These are phyloP conservation scores for Meta bourneti DNA, from an alignment of 2,888 invertebrate species.

Conservation along the genomic window DNA sequence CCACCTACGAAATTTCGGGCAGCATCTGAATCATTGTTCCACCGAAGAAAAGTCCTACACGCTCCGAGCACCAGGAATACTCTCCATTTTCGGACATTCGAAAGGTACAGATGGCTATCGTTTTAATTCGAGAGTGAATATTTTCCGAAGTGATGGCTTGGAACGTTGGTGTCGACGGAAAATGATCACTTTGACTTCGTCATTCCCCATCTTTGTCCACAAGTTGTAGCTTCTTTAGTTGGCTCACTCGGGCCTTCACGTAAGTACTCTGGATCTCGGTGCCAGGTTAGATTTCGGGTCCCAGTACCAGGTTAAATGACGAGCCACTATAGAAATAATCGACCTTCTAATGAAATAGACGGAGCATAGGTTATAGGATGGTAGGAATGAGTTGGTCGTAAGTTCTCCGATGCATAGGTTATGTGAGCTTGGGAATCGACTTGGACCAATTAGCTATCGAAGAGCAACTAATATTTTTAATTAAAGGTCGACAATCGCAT, in stretches of 20 bases:
- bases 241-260: background rate
- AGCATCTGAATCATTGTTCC: background rate
- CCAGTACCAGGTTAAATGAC: background rate
- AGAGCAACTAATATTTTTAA: no score
- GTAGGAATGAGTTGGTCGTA: no score
- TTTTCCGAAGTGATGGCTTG: constrained; percentile 44
- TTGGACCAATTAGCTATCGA: no score
- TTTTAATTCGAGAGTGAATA: constrained; percentile 39
- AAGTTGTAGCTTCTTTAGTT: background rate
- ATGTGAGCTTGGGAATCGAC: no score
- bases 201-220: constrained; percentile 17
- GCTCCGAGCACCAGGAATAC: constrained; percentile 10
- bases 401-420: no score
- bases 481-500: no score
- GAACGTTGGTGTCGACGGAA: constrained; percentile 2
- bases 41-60: constrained; percentile 21
- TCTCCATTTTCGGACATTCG: constrained; percentile 20
- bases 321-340: background rate
- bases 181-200: background rate
- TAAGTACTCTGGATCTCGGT: no score
- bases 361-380: no score
- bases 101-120: constrained; percentile 49
- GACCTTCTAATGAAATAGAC: background rate
- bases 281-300: no score
- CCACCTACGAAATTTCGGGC: constrained; percentile 48